Percentiles rank a stretch among this genome's conserved stretches.
Conservation (phyloP, 2,113 vertebrate species). For the Ranitomeya imitator region DNA sequence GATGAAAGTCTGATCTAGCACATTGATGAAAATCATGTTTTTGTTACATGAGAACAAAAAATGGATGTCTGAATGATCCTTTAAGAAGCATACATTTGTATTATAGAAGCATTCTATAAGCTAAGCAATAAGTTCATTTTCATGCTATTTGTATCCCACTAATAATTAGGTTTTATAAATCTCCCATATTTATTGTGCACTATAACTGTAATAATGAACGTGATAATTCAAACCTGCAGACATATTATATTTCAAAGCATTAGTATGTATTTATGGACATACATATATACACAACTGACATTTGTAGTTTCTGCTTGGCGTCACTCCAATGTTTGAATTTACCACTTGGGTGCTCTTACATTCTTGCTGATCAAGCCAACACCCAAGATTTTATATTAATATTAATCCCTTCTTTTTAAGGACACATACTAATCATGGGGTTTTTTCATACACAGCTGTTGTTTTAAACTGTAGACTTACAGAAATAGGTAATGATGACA, state of each 20-base stretch:
- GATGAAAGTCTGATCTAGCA: no score
- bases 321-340: neutral
- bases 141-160: neutral
- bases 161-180: neutral
- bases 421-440: slow-evolving; percentile 34
- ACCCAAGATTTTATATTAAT: slow-evolving; percentile 46
- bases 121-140: neutral
- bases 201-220: neutral
- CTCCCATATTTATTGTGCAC: neutral
- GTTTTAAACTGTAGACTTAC: slow-evolving; percentile 50
- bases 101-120: neutral
- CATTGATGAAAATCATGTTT: no score
- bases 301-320: slow-evolving; percentile 11
- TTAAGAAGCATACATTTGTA: neutral
- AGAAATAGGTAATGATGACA: slow-evolving; percentile 51
- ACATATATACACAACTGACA: slow-evolving; percentile 1
- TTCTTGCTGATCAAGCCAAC: slow-evolving; percentile 28
- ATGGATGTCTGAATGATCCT: no score
- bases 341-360: slow-evolving; percentile 26
- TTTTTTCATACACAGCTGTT: slow-evolving; percentile 44
- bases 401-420: slow-evolving; percentile 52
- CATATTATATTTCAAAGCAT: slow-evolving; percentile 9
- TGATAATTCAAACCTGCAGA: slow-evolving; percentile 3
- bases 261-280: neutral
- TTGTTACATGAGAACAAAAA: no score